These are phyloP conservation scores for Oceanites oceanicus DNA, from an alignment of 2,113 vertebrate genomes.

Conservation along the genomic window DNA sequence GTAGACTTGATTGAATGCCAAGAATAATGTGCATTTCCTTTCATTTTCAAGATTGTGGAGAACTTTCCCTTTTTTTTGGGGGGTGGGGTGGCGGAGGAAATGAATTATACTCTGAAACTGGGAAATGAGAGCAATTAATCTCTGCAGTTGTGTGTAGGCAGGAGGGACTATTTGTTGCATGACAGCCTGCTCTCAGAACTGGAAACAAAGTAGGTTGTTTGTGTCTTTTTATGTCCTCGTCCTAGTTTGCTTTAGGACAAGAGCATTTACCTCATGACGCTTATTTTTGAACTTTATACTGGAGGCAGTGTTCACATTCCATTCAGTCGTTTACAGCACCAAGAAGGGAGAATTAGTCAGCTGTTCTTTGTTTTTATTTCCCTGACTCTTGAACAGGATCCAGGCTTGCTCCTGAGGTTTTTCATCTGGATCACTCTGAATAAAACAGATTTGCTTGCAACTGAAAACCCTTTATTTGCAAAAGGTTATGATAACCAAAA, in stretches of 20 bases:
- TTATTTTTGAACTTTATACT: constrained; percentile 67
- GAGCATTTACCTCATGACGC: constrained; percentile 64
- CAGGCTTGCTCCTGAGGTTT: constrained; percentile 60
- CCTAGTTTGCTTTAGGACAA: constrained; percentile 67
- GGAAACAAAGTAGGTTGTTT: constrained; percentile 58
- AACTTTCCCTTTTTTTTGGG: neutral
- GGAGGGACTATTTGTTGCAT: constrained; percentile 49
- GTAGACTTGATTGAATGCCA: neutral
- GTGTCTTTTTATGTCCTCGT: constrained; percentile 63
- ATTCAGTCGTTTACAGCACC: constrained; percentile 48
- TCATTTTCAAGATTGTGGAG: neutral
- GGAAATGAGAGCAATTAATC: constrained; percentile 58
- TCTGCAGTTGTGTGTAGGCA: constrained; percentile 34
- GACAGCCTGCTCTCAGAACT: constrained; percentile 39
- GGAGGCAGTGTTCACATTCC: constrained; percentile 62
- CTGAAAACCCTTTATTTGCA: constrained; percentile 29
- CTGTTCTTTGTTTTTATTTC: constrained; percentile 70
- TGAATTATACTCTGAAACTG: neutral
- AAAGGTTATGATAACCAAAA: constrained; percentile 32
- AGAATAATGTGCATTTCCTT: neutral
- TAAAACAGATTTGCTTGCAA: constrained; percentile 40
- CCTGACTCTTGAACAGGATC: constrained; percentile 51
- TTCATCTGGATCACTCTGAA: constrained; percentile 48
- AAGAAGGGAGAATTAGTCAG: constrained; percentile 59
- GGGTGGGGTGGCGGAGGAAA: neutral